Percentiles rank a stretch among this genome's conserved stretches.
Evolutionary conservation across 2,113 vertebrate species (phyloP).

Genomic region (Poeciliopsis prolifica): DNA sequence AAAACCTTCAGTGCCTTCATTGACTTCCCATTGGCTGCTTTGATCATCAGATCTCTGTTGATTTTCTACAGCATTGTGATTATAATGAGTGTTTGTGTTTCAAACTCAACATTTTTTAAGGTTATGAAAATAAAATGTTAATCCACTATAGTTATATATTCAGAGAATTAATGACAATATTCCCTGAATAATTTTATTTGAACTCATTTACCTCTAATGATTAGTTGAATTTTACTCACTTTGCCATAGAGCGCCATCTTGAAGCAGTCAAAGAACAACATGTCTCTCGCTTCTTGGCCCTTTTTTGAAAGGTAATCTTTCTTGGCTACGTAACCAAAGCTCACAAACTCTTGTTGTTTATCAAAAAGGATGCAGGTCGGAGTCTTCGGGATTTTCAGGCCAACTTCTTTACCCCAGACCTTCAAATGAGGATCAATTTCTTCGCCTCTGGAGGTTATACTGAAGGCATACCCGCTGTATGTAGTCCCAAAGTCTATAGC

Average conservation of each 20-base stretch:
- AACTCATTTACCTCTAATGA: not conserved
- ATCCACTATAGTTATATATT: no score
- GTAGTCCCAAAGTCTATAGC: constrained; percentile 24
- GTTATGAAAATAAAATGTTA: not conserved
- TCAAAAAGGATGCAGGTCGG: constrained; percentile 18
- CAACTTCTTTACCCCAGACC: rapidly evolving
- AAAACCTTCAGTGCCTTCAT: constrained; percentile 41
- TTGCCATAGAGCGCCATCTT: constrained; percentile 62
- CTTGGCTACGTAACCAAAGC: constrained; percentile 6
- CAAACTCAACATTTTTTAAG: not conserved
- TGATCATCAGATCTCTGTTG: constrained; percentile 1
- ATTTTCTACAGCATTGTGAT: not conserved
- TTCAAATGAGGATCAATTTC: rapidly evolving
- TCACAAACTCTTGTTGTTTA: not conserved
- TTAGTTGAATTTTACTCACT: constrained; percentile 20
- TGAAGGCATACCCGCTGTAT: constrained; percentile 33
- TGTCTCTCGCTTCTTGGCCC: not conserved
- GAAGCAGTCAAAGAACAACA: constrained; percentile 38
- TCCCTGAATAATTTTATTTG: not conserved
- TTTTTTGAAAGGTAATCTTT: not conserved
- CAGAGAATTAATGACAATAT: no score
- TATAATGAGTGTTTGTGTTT: not conserved
- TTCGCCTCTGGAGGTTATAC: not conserved
- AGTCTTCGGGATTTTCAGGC: not conserved
- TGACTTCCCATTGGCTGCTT: not conserved